Percentiles rank a stretch among this genome's conserved stretches.
These are phyloP conservation scores for Mesorhabditis spiculigera DNA, from an alignment of 2,888 invertebrate genomes.

Conservation along the genomic window DNA sequence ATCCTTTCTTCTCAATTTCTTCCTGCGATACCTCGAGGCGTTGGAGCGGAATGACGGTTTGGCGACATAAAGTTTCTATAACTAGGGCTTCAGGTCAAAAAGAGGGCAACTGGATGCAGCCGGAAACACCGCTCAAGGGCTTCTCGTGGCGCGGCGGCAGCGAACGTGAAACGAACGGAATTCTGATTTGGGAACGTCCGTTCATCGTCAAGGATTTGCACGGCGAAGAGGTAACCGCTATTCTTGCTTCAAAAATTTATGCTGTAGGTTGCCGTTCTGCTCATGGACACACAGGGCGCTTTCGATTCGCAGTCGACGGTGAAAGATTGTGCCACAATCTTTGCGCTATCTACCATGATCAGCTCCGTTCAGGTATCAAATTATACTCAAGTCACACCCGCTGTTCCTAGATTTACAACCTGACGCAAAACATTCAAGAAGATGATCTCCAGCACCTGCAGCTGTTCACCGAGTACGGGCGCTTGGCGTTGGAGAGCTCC, in stretches of 20 bases:
- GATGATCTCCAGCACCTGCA: constrained; percentile 91
- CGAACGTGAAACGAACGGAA: constrained; percentile 44
- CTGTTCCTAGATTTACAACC: constrained; percentile 40
- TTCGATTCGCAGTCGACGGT: constrained; percentile 97
- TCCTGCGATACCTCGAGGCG: constrained; percentile 37
- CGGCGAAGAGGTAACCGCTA: constrained; percentile 31
- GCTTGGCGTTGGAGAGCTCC: constrained; percentile 80
- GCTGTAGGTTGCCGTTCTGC: constrained; percentile 65
- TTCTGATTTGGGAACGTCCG: constrained; percentile 42
- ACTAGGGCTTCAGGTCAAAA: constrained; percentile 7
- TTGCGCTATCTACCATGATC: constrained; percentile 95
- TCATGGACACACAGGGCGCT: constrained; percentile 91
- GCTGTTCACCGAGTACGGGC: constrained; percentile 96
- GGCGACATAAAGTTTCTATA: background rate
- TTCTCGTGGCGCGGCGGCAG: constrained; percentile 46
- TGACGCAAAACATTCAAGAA: constrained; percentile 80
- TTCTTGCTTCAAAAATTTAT: background rate
- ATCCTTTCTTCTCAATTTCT: constrained; percentile 43
- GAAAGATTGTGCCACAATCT: constrained; percentile 93
- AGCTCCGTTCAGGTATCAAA: constrained; percentile 78
- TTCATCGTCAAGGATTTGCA: constrained; percentile 39
- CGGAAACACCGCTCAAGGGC: constrained; percentile 31
- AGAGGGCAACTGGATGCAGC: constrained; percentile 31
- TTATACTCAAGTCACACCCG: background rate
- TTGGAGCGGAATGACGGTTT: background rate